Conservation (phyloP, 2,797 vertebrate species). For the Microhierax caerulescens region DNA sequence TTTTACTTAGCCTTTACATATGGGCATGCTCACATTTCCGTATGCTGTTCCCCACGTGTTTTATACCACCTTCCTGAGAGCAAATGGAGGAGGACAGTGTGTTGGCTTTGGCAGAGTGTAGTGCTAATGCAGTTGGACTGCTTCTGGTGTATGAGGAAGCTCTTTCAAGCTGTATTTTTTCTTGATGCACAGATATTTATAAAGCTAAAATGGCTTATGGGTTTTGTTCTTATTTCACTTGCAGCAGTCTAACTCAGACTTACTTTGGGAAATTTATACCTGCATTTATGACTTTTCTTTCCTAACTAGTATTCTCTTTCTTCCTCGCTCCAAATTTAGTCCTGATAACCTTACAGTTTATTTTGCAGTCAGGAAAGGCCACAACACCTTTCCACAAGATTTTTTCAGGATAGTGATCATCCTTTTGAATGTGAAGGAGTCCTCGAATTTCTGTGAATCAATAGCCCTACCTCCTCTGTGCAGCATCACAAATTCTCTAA, state of each 20-base stretch:
- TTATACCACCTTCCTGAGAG: background rate
- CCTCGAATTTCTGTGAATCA: background rate
- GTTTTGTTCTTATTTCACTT: background rate
- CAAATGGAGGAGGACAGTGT: background rate
- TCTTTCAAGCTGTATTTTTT: background rate
- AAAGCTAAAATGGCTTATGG: background rate
- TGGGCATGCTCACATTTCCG: background rate
- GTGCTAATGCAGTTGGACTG: background rate
- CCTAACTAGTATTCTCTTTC: background rate
- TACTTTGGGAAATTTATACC: background rate
- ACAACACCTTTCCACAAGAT: background rate
- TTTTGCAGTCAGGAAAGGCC: background rate
- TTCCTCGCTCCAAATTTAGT: background rate
- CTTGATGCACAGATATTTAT: background rate
- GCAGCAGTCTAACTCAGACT: background rate
- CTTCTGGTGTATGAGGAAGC: background rate
- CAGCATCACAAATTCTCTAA: background rate
- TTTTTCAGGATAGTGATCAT: background rate
- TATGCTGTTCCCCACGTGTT: background rate
- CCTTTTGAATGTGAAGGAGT: background rate
- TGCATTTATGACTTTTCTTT: background rate
- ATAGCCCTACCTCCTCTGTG: fast-evolving
- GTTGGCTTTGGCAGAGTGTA: background rate
- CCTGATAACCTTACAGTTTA: background rate
- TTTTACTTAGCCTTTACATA: background rate